Evolutionary conservation across 2,888 invertebrate species (phyloP).

Genomic region (Limulus polyphemus): DNA sequence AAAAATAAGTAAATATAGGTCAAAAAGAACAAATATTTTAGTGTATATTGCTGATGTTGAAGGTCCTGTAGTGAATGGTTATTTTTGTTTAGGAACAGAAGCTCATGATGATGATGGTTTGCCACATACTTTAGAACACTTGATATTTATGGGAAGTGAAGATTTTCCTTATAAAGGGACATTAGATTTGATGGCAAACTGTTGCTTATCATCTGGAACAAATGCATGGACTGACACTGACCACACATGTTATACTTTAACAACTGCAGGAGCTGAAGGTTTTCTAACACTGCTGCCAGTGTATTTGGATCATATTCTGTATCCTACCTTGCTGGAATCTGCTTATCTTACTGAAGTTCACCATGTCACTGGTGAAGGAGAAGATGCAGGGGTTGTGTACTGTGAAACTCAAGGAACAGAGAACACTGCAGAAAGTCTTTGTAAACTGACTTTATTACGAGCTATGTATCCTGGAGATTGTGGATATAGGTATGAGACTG

Average conservation of each 20-base stretch:
- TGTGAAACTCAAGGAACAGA: conserved; percentile 85
- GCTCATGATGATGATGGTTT: conserved; percentile 82
- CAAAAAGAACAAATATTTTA: conserved; percentile 53
- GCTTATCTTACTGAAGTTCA: conserved; percentile 82
- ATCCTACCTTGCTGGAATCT: conserved; percentile 60
- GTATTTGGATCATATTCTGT: conserved; percentile 77
- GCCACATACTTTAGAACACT: conserved; percentile 83
- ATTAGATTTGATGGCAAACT: conserved; percentile 72
- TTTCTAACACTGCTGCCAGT: conserved; percentile 78
- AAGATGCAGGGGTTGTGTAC: conserved; percentile 91
- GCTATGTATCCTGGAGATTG: conserved; percentile 65
- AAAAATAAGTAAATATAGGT: conserved; percentile 15
- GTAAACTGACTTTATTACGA: conserved; percentile 50
- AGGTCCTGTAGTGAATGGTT: conserved; percentile 80
- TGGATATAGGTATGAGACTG: conserved; percentile 73
- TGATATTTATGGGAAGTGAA: conserved; percentile 79
- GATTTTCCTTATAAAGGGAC: conserved; percentile 80
- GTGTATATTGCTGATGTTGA: conserved; percentile 73
- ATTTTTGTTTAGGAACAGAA: conserved; percentile 76
- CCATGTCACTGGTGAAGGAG: conserved; percentile 73
- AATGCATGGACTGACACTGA: conserved; percentile 74
- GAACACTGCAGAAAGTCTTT: conserved; percentile 60
- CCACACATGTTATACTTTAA: conserved; percentile 79
- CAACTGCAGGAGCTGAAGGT: conserved; percentile 73
- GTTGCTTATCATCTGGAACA: conserved; percentile 79